These are phyloP conservation scores for Manis javanica DNA, from an alignment of 2,797 vertebrate species.

Conservation along the genomic window DNA sequence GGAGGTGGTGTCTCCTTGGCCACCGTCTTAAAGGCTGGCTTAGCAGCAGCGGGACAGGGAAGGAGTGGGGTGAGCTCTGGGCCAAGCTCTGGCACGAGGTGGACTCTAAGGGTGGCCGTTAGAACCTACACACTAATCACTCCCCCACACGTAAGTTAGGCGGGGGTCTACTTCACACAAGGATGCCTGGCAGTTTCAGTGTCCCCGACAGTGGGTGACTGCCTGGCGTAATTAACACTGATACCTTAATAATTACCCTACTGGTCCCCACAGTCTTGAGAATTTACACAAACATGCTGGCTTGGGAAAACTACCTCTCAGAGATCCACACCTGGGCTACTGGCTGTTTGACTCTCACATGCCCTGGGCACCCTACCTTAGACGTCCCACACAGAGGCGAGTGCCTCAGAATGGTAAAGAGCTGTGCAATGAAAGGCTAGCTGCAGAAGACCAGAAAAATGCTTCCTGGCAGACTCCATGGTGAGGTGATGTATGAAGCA, in stretches of 20 bases:
- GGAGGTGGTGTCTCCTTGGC: background rate
- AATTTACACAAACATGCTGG: background rate
- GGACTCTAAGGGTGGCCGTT: background rate
- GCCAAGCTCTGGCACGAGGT: background rate
- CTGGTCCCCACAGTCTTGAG: background rate
- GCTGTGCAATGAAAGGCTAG: background rate
- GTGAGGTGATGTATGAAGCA: background rate
- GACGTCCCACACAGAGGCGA: too few species aligned
- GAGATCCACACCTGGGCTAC: background rate
- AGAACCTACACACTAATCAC: background rate
- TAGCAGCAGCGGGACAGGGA: background rate
- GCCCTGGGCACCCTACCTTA: background rate
- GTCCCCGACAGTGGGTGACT: background rate
- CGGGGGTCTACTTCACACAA: background rate
- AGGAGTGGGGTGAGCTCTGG: background rate
- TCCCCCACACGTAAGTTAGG: background rate
- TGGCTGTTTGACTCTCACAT: background rate
- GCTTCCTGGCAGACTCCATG: background rate
- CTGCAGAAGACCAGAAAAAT: background rate
- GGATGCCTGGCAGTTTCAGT: background rate
- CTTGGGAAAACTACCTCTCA: background rate
- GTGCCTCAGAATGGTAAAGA: background rate
- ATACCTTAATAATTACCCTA: background rate
- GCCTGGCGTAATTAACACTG: background rate
- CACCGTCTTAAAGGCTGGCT: background rate